Conservation (phyloP, 1,140 invertebrate genomes). For the Phenacoccus solenopsis region DNA sequence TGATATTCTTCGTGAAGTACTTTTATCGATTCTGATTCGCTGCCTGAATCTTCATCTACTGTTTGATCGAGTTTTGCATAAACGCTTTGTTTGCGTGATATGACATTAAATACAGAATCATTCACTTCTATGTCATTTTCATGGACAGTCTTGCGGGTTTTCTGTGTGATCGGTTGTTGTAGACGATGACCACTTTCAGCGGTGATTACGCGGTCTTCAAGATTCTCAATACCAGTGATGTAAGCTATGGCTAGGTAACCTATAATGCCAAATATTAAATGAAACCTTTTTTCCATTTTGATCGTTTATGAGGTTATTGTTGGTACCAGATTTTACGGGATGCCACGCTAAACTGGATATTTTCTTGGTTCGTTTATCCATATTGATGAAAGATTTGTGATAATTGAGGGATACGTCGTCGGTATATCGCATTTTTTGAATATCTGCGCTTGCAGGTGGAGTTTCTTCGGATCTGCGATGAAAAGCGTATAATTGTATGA, state of each 20-base stretch:
- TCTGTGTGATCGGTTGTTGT: neutral
- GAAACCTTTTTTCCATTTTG: neutral
- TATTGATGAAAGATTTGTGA: neutral
- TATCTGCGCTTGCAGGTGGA: too few relatives aligned
- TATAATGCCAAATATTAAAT: neutral
- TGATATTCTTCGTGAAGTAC: too few relatives aligned
- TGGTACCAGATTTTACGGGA: neutral
- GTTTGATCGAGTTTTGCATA: neutral
- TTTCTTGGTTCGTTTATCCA: neutral
- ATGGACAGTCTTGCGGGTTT: neutral
- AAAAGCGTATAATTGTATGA: too few relatives aligned
- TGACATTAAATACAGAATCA: neutral
- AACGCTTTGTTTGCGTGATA: neutral
- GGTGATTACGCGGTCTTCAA: neutral
- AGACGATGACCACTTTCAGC: neutral
- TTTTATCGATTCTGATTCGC: neutral
- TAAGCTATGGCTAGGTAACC: neutral
- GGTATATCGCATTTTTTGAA: neutral
- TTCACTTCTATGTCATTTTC: neutral
- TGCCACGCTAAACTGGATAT: neutral
- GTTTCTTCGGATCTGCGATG: too few relatives aligned
- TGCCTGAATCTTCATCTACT: neutral
- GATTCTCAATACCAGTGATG: neutral
- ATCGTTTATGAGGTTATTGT: neutral
- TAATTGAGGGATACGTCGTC: neutral